Evolutionary conservation across 1,140 invertebrate species (phyloP).

Genomic region (Tetragonula clypearis): DNA sequence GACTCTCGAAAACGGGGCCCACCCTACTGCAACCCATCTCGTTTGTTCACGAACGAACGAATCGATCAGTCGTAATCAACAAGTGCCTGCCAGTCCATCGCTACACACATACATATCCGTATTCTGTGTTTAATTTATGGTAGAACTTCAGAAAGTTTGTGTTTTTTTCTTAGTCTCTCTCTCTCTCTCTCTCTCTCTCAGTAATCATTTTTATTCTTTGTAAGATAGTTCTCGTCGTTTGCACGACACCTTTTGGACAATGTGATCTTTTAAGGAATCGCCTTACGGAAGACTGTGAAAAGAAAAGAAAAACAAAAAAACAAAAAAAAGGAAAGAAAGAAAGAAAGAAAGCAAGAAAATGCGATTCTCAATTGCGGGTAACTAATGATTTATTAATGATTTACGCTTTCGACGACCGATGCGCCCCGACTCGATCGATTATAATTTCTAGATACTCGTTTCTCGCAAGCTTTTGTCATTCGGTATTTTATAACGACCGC

Average conservation of each 20-base stretch:
- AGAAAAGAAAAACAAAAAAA: background rate
- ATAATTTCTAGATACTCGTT: background rate
- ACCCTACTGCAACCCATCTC: slow-evolving; percentile 71
- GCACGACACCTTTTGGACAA: background rate
- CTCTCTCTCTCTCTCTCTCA: background rate
- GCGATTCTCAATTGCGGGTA: background rate
- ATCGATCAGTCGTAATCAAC: slow-evolving; percentile 69
- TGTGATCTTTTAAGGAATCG: background rate
- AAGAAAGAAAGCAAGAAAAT: background rate
- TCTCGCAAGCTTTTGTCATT: background rate
- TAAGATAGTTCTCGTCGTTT: background rate
- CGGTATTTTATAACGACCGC: background rate
- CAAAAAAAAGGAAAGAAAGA: too few species aligned
- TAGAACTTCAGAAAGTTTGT: slow-evolving; percentile 33
- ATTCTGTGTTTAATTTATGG: slow-evolving; percentile 56
- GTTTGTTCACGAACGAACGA: slow-evolving; percentile 69
- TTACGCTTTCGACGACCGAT: background rate
- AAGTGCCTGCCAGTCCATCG: slow-evolving; percentile 70
- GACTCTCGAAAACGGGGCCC: slow-evolving; percentile 72
- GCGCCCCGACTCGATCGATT: background rate
- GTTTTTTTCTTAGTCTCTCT: background rate
- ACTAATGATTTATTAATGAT: background rate
- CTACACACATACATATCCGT: slow-evolving; percentile 68
- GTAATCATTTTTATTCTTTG: background rate
- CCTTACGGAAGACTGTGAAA: background rate